Conservation (phyloP, 2,113 vertebrate species). For the Erythrolamprus reginae region DNA sequence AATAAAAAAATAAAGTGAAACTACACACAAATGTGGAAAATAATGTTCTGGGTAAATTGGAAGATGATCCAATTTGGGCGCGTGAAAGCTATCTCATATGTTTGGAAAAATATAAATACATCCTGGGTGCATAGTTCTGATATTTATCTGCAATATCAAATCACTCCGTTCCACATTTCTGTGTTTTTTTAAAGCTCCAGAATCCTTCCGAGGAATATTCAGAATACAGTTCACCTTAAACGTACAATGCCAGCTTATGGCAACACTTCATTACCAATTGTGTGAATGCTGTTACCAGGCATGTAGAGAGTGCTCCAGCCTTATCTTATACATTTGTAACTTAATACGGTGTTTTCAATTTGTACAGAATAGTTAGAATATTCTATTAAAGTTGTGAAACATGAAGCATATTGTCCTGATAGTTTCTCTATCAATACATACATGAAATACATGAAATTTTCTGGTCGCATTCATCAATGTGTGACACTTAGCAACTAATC, state of each 20-base stretch:
- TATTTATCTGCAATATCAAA: constrained; percentile 55
- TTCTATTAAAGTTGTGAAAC: constrained; percentile 98
- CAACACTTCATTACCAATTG: constrained; percentile 57
- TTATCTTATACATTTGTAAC: constrained; percentile 91
- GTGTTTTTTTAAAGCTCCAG: constrained; percentile 51
- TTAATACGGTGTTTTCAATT: constrained; percentile 90
- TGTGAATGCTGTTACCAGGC: constrained; percentile 72
- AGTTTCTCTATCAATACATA: not conserved
- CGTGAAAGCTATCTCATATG: constrained; percentile 12
- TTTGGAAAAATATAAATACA: not conserved
- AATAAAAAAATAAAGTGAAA: not conserved
- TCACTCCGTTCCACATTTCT: constrained; percentile 36
- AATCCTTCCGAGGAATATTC: constrained; percentile 46
- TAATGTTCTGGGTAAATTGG: not conserved
- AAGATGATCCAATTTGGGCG: not conserved
- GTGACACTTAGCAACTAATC: not conserved
- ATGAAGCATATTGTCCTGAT: constrained; percentile 49
- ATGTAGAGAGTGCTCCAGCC: constrained; percentile 83
- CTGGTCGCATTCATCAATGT: not conserved
- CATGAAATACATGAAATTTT: not conserved
- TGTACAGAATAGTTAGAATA: constrained; percentile 95
- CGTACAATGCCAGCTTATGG: constrained; percentile 48
- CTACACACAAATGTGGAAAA: not conserved
- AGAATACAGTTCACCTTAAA: constrained; percentile 45
- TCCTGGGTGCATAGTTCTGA: constrained; percentile 39